phyloP scores from a whole-genome alignment of 1,140 invertebrate species.

The Drosophila equinoxialis region DNA sequence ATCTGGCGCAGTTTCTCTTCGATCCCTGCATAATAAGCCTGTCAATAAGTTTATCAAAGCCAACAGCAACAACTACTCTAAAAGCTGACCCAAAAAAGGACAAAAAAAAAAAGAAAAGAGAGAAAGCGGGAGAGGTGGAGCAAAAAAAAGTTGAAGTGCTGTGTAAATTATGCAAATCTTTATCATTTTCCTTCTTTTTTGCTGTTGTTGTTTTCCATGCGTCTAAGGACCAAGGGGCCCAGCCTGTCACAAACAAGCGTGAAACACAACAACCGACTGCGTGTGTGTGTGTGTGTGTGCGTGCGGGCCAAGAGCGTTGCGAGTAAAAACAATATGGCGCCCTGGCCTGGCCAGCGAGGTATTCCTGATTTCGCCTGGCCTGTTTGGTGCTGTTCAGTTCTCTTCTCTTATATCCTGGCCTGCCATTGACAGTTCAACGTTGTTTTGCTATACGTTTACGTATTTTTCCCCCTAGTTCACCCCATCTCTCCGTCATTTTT shows the following conservation, averaged over 20 bases:
- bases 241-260: slow-evolving; percentile 76
- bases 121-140: neutral
- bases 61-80: slow-evolving; percentile 68
- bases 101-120: slow-evolving; percentile 29
- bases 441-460: slow-evolving; percentile 66
- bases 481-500: slow-evolving; percentile 16
- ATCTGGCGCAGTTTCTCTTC: neutral
- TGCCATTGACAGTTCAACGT: slow-evolving; percentile 76
- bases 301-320: slow-evolving; percentile 32
- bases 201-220: neutral
- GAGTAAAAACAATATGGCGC: slow-evolving; percentile 80
- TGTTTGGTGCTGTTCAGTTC: slow-evolving; percentile 18
- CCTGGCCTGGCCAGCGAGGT: slow-evolving; percentile 57
- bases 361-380: slow-evolving; percentile 34
- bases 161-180: slow-evolving; percentile 80
- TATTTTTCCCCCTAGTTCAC: slow-evolving; percentile 39
- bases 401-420: slow-evolving; percentile 34
- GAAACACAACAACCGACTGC: slow-evolving; percentile 72
- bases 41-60: slow-evolving; percentile 77
- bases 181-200: slow-evolving; percentile 51
- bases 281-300: slow-evolving; percentile 45
- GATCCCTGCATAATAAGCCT: slow-evolving; percentile 68
- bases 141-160: slow-evolving; percentile 65
- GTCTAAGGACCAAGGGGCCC: slow-evolving; percentile 5
- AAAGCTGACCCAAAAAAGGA: slow-evolving; percentile 60